Evolutionary conservation across 35 echinoderm and acorn worm species (phyloP), one percentile per base, ranked within the genome.

Genomic region (Amphiura filiformis): DNA sequence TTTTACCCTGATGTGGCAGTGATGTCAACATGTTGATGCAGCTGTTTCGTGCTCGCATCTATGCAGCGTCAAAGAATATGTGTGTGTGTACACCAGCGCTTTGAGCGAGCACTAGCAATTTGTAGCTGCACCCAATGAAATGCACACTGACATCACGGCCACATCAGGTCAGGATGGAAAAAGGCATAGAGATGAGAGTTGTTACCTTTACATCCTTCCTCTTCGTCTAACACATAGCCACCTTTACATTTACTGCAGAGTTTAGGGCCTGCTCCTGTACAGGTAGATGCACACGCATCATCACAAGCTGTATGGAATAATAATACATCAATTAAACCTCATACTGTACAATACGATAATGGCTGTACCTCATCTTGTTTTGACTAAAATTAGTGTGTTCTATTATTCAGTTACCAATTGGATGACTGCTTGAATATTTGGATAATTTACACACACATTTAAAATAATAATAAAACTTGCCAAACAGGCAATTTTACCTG

Each of bases 191-290:
- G 13, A 13, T n/a, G 56, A 31, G 9, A 9, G n/a, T n/a, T n/a
- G n/a, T 83, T 61, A 98, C 96, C 96, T 92, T 92, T 82, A 44
- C 96, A 98, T 65, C 96, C 96, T 23, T 47, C 33, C 44, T 98
- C 96, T 13, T 98, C 92, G 56, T 52, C 40, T 89, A 84, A 82
- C 7, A 38, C 39, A 75, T 88, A 98, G 37, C 96, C 96, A 20
- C 86, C 96, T 81, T 94, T 94, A 52, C 96, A 98, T 76, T 98
- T 94, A 26, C 84, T 94, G 75, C 96, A 98, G 26, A 81, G 89
- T 35, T 89, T 94, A 36, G 92, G 89, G 87, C 87, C 92, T 22
- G 49, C 36, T 14, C 93, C 87, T 26, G 76, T 87, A 76, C 96
- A 98, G 0, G 90, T 94, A 44, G 87, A 84, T 32, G 89, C 39